These are phyloP conservation scores for Sterrhoptilus dennistouni DNA, from an alignment of 2,113 vertebrate genomes.

Conservation along the genomic window DNA sequence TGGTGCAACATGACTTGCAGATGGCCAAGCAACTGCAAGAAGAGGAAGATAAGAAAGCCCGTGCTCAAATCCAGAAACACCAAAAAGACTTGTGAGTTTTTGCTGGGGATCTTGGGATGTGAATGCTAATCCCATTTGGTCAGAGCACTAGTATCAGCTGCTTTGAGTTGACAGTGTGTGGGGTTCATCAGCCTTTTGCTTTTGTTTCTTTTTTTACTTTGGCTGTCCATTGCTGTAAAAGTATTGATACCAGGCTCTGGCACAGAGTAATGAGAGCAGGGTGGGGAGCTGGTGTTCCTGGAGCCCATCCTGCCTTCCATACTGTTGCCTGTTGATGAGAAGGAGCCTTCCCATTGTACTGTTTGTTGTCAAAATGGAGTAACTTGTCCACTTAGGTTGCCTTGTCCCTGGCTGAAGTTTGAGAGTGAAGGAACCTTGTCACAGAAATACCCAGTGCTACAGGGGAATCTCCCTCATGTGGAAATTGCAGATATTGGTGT, in stretches of 20 bases:
- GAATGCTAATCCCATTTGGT: neutral
- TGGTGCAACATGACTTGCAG: conserved; percentile 91
- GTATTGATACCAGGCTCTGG: neutral
- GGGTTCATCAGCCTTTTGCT: neutral
- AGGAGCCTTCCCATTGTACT: neutral
- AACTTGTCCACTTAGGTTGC: neutral
- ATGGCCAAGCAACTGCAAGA: conserved; percentile 94
- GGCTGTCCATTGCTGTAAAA: neutral
- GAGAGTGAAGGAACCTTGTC: neutral
- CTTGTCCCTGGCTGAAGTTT: neutral
- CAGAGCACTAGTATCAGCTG: neutral
- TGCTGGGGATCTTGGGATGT: neutral
- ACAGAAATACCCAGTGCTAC: neutral
- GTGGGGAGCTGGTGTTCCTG: neutral
- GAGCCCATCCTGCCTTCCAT: neutral
- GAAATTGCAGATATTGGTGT: neutral
- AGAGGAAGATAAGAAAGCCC: conserved; percentile 89
- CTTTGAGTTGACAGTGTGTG: neutral
- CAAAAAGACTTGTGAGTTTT: conserved; percentile 84
- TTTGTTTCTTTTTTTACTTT: neutral
- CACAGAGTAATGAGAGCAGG: neutral
- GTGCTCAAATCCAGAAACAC: conserved; percentile 80
- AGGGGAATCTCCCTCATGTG: neutral
- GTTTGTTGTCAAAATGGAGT: neutral
- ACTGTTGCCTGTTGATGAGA: neutral